Evolutionary conservation across 2,888 invertebrate species (phyloP), one percentile per base, ranked within the genome.

Genomic region (Deilephila elpenor): DNA sequence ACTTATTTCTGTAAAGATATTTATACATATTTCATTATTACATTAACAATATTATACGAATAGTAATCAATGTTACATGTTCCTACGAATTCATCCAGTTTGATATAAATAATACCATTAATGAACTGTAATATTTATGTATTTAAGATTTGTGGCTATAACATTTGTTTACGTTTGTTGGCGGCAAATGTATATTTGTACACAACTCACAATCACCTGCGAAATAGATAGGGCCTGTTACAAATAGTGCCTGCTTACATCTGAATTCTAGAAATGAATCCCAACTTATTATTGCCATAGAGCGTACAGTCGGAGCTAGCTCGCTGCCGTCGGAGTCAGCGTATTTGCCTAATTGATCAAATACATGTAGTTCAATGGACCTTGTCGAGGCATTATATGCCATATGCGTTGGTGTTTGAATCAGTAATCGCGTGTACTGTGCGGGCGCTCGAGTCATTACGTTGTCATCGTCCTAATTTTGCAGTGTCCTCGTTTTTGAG

Each of bases 401-500:
- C 87, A 80, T 92, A 88, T 78, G 0, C 0, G 25, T 74, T 74
- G 56, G 59, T 0, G 4, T 75, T 88, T 85, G 80, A 87, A 92
- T 88, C 84, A 86, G 89, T 84, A 88, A 80, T 92, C 79, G 88
- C 79, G 80, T 87, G 88, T 78, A 75, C 79, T 75, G 75, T 78
- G 79, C 79, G 78, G 93, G 92, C 93, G 89, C 85, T 93, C 86
- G 82, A 90, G 92, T 90, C 94, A 88, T 94, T 94, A 91, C 89
- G 94, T 93, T 93, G 93, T 92, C 94, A 93, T 91, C 93, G 94
- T 92, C 93, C 93, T 93, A 95, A 95, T 95, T 95, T 95, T 95
- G 95, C 95, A 95, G 95, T 95, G 96, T 96, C 96, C 96, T 96
- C 96, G 96, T 96, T 96, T 96, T 96, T 96, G 96, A 96, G 96